Percentiles rank a stretch among this genome's conserved stretches.
phyloP scores from a whole-genome alignment of 2,797 vertebrate genomes.

The Phrynocephalus guinanensis region DNA sequence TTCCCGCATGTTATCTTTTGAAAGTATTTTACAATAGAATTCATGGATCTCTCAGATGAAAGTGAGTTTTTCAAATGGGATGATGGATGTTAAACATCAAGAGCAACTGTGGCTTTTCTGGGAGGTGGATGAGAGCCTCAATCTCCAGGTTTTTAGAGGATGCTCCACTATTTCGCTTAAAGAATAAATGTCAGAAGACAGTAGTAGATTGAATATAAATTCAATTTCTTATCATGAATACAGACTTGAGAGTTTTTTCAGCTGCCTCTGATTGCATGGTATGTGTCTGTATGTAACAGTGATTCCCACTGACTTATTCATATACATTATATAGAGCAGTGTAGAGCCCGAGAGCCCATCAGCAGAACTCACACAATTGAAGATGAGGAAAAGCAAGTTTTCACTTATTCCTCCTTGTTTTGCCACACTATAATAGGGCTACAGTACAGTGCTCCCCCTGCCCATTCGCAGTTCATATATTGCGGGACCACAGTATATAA shows the following conservation, averaged over 20 bases:
- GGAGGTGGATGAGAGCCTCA: too few relatives aligned
- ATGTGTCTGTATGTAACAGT: background rate
- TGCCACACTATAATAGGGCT: background rate
- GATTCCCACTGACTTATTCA: too few relatives aligned
- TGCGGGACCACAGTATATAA: too few relatives aligned
- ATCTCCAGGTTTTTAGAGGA: too few relatives aligned
- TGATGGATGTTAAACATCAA: background rate
- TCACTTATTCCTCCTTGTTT: background rate
- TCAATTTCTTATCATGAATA: background rate
- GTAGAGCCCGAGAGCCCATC: background rate
- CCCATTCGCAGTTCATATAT: too few relatives aligned
- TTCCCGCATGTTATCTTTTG: rapidly evolving
- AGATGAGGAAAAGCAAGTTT: too few relatives aligned
- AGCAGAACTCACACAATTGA: background rate
- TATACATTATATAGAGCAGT: background rate
- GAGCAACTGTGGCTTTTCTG: too few relatives aligned
- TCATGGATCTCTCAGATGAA: background rate
- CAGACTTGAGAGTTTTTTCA: background rate
- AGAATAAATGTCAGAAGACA: background rate
- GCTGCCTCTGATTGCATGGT: background rate
- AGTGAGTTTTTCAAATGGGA: background rate
- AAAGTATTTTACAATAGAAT: rapidly evolving
- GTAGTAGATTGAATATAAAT: background rate
- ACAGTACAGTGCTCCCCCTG: too few relatives aligned
- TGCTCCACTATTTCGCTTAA: background rate